phyloP scores from a whole-genome alignment of 2,888 invertebrate species.

The Odontothrips loti region DNA sequence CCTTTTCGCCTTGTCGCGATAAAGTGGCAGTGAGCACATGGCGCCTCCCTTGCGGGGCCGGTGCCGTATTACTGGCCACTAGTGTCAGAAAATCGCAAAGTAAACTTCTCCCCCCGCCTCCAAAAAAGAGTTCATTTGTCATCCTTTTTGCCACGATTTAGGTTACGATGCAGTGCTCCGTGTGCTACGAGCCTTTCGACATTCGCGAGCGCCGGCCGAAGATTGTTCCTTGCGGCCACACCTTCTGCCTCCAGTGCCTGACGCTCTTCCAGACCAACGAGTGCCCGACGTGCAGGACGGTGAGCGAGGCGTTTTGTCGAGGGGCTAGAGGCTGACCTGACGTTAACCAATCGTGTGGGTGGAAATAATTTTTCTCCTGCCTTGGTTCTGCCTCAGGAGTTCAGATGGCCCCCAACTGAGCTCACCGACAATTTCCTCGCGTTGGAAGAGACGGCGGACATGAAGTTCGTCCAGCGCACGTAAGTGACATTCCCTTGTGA shows the following conservation, averaged over 20 bases:
- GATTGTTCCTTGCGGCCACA: not conserved
- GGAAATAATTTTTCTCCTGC: not conserved
- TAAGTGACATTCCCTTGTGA: not conserved
- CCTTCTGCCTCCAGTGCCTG: not conserved
- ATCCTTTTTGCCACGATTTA: not conserved
- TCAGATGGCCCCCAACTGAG: not conserved
- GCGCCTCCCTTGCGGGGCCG: too few species aligned
- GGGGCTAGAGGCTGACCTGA: not conserved
- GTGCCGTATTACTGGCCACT: too few species aligned
- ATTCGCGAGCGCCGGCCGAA: not conserved
- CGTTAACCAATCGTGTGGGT: not conserved
- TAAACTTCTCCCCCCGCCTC: too few species aligned
- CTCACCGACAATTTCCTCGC: constrained; percentile 4
- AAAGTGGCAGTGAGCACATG: too few species aligned
- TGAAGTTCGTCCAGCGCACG: constrained; percentile 13
- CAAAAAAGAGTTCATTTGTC: too few species aligned
- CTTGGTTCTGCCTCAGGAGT: not conserved
- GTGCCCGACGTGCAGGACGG: constrained; percentile 9
- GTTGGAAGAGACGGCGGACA: constrained; percentile 5
- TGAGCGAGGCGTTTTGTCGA: not conserved
- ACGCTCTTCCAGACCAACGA: not conserved
- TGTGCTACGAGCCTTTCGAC: not conserved
- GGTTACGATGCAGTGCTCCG: not conserved
- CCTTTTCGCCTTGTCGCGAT: too few species aligned
- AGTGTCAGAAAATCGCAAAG: too few species aligned